phyloP scores from a whole-genome alignment of 2,113 vertebrate species.

The Nerophis lumbriciformis region DNA sequence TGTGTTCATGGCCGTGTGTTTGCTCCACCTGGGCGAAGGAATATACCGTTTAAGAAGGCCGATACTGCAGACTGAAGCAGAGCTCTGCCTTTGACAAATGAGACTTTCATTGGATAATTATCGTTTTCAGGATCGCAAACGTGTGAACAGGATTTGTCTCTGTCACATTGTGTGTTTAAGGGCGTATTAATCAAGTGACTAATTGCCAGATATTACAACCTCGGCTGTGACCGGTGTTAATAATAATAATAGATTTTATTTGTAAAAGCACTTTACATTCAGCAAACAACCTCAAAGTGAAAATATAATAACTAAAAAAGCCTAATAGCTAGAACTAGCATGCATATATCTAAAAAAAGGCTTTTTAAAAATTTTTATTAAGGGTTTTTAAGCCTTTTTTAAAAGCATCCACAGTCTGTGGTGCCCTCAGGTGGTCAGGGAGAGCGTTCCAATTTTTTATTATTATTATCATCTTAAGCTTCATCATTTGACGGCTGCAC shows the following conservation, averaged over 20 bases:
- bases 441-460: slow-evolving; percentile 41
- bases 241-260: too few species aligned
- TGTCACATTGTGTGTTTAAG: slow-evolving; percentile 96
- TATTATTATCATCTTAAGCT: slow-evolving; percentile 67
- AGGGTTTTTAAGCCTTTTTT: too few species aligned
- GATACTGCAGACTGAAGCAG: slow-evolving; percentile 25
- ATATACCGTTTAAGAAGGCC: slow-evolving; percentile 7
- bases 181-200: slow-evolving; percentile 99
- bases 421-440: too few species aligned
- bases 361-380: too few species aligned
- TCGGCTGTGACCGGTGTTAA: slow-evolving; percentile 80
- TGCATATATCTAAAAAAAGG: too few species aligned
- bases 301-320: too few species aligned
- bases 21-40: background rate
- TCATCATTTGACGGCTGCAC: slow-evolving; percentile 85
- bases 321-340: too few species aligned
- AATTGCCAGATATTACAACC: slow-evolving; percentile 92
- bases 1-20: slow-evolving; percentile 1
- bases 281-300: too few species aligned
- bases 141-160: slow-evolving; percentile 92
- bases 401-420: too few species aligned
- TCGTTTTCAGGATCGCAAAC: slow-evolving; percentile 84
- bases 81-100: slow-evolving; percentile 65
- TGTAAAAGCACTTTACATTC: too few species aligned
- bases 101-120: slow-evolving; percentile 78